A percentile compares a stretch with the other conserved stretches of the same genome.
phyloP scores from a whole-genome alignment of 2,888 invertebrate genomes.

The Hermaeophaga mercurialis region DNA sequence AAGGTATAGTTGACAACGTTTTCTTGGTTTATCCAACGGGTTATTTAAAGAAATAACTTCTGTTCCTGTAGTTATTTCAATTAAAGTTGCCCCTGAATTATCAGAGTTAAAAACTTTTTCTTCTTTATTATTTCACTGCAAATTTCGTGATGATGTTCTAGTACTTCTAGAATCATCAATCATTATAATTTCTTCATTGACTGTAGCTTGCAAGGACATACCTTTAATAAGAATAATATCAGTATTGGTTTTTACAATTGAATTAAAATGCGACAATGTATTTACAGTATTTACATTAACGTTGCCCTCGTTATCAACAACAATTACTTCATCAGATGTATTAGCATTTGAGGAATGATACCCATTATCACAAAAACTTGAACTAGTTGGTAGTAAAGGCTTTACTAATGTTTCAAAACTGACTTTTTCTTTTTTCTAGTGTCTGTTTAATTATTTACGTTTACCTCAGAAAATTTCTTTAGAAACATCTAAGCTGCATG shows the following conservation, averaged over 20 bases:
- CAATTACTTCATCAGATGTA: slow-evolving; percentile 7
- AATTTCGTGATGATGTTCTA: slow-evolving; percentile 10
- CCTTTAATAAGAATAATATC: slow-evolving; percentile 8
- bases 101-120: not conserved
- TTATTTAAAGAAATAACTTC: not conserved
- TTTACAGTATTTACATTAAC: slow-evolving; percentile 6
- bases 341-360: slow-evolving; percentile 3
- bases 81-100: too few species aligned
- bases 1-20: slow-evolving; percentile 31
- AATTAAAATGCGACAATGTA: slow-evolving; percentile 2
- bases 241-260: not conserved
- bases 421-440: slow-evolving; percentile 1
- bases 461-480: slow-evolving; percentile 8
- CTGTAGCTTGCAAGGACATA: too few species aligned
- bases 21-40: slow-evolving; percentile 26
- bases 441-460: not conserved
- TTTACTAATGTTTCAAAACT: slow-evolving; percentile 8
- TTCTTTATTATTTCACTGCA: not conserved
- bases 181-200: not conserved
- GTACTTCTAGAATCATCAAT: slow-evolving; percentile 7
- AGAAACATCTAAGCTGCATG: not conserved
- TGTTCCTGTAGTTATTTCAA: not conserved
- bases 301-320: not conserved
- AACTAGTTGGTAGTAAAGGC: slow-evolving; percentile 7
- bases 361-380: slow-evolving; percentile 10